These are phyloP conservation scores for Cheiracanthium punctorium DNA, from an alignment of 2,888 invertebrate genomes.

Conservation along the genomic window DNA sequence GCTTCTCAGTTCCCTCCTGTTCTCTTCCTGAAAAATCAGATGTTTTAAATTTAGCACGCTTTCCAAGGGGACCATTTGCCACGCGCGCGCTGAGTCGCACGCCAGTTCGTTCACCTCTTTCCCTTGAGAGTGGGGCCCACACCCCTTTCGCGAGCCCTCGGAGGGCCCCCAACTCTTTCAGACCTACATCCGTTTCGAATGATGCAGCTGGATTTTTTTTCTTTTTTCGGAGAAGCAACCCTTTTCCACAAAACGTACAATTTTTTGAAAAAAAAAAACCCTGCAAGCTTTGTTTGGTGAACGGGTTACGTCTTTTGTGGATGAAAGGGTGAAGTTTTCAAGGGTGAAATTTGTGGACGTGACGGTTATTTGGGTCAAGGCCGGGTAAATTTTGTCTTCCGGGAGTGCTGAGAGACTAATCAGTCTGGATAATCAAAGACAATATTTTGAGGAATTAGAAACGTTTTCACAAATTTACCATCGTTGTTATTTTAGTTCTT, in stretches of 20 bases:
- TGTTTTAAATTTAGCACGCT: neutral
- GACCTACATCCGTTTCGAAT: conserved; percentile 30
- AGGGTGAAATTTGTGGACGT: conserved; percentile 45
- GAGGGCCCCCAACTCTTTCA: conserved; percentile 58
- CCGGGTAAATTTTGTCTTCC: conserved; percentile 14
- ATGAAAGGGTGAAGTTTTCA: conserved; percentile 37
- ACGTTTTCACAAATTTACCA: too few species aligned
- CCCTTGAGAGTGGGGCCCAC: conserved; percentile 35
- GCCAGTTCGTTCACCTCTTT: conserved; percentile 59
- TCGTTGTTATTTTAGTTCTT: too few species aligned
- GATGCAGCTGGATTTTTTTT: conserved; percentile 53
- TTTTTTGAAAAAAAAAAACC: conserved; percentile 37
- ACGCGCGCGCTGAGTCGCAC: neutral
- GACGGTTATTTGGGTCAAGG: conserved; percentile 47
- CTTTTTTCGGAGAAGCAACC: conserved; percentile 29
- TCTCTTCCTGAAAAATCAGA: neutral
- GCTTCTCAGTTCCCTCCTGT: too few species aligned
- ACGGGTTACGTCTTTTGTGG: conserved; percentile 54
- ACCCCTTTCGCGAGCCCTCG: conserved; percentile 26
- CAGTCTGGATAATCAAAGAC: too few species aligned
- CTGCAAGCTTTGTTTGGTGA: conserved; percentile 36
- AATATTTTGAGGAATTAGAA: too few species aligned
- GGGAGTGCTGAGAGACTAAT: too few species aligned
- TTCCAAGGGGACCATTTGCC: neutral
- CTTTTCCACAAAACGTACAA: conserved; percentile 31